Evolutionary conservation across 2,888 invertebrate genomes (phyloP), one percentile per base, ranked within the genome.

Genomic region (Diaphora mendica): DNA sequence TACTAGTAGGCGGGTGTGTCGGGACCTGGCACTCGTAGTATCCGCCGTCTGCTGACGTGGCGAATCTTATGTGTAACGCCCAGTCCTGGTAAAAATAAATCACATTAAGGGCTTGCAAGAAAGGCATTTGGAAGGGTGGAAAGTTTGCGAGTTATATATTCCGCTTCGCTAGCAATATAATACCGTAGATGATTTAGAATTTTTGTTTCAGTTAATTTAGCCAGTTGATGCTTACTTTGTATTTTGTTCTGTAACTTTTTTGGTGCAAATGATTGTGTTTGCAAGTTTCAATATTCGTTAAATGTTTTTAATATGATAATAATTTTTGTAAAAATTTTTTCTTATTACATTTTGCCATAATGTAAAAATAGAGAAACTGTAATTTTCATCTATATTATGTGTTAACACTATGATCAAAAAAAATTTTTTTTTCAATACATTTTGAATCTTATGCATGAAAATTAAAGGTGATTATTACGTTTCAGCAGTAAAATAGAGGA

Each of bases 11-110:
- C 13, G 97, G 97, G 89, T 97, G 96, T 17, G 96, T 97, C 11
- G 97, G 97, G 71, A 97, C 96, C 91, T 97, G 97, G 87, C 97
- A 97, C 90, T 97, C 97, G 86, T 97, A 97, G 83, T 96, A 94
- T 0, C 97, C 97, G 17, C 95, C 97, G 84, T 97, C 97, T n/a
- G 95, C 95, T 67, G 95, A 95, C 79, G 96, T 96, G 1, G 96
- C 96, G 86, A 96, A 97, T 77, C 96, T 92, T 83, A 97, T 96
- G 87, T 97, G 97, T 44, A 97, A 91, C 73, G 96, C 96, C 97
- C 97, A 97, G 88, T 97, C 97, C 97, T 97, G 91, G 77, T 83
- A 69, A 73, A 79, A 78, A 84, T 83, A 83, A 81, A 84, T 83
- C 80, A 85, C 64, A 71, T 78, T 82, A 71, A 82, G 84, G 80